Evolutionary conservation across 35 echinoderm and acorn worm species (phyloP).

Genomic region (Strongylocentrotus purpuratus): DNA sequence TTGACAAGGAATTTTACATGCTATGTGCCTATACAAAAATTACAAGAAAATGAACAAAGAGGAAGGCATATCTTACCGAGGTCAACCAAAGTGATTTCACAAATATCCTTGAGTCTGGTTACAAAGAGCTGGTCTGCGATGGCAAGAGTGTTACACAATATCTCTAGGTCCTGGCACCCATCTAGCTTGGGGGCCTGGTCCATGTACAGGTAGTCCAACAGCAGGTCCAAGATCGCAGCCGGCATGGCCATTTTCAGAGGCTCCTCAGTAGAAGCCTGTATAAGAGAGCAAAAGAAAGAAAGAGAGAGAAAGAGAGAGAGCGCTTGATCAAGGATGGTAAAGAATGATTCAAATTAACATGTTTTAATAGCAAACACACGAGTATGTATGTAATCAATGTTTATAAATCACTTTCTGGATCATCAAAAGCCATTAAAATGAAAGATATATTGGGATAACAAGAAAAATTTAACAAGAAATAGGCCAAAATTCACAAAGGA

Average conservation of each 20-base stretch:
- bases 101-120: conserved; percentile 87
- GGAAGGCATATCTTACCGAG: conserved; percentile 65
- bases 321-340: background rate
- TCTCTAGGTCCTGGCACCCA: conserved; percentile 73
- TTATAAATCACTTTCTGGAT: too few species aligned
- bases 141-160: conserved; percentile 83
- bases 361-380: too few species aligned
- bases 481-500: too few species aligned
- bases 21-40: too few species aligned
- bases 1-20: too few species aligned
- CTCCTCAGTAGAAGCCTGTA: conserved; percentile 75
- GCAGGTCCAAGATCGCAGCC: conserved; percentile 58
- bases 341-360: background rate
- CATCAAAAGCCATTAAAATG: too few species aligned
- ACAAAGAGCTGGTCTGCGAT: conserved; percentile 87
- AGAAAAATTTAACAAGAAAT: too few species aligned
- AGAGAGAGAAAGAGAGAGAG: background rate
- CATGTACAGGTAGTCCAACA: conserved; percentile 91
- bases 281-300: background rate
- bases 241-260: conserved; percentile 87
- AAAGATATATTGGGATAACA: too few species aligned
- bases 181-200: conserved; percentile 58
- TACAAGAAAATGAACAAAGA: background rate
- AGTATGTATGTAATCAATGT: too few species aligned
- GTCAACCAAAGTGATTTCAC: conserved; percentile 74